Conservation (phyloP, 2,797 vertebrate species). For the Ara ararauna region DNA sequence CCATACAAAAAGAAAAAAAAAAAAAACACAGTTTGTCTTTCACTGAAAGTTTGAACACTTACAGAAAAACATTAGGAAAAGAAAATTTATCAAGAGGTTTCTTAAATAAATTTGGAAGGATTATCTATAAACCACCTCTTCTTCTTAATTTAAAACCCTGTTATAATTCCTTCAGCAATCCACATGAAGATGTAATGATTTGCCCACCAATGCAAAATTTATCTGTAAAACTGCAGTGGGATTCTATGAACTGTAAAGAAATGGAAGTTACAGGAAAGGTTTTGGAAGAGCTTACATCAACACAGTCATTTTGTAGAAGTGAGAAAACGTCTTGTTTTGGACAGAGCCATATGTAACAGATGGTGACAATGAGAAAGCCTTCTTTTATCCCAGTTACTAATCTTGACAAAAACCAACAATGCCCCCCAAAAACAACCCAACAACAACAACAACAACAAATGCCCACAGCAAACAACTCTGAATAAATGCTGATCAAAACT, state of each 20-base stretch:
- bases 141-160: neutral
- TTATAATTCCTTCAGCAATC: neutral
- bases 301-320: neutral
- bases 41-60: neutral
- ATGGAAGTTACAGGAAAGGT: neutral
- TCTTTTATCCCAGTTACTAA: neutral
- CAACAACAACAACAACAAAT: neutral
- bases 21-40: neutral
- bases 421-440: neutral
- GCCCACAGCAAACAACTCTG: neutral
- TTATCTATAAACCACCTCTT: neutral
- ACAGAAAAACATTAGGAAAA: neutral
- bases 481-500: neutral
- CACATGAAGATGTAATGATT: neutral
- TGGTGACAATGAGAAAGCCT: neutral
- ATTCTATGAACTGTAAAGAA: neutral
- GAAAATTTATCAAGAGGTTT: neutral
- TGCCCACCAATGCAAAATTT: neutral
- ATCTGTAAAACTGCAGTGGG: neutral
- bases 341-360: neutral
- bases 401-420: neutral
- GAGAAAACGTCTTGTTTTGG: neutral
- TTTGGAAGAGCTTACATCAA: neutral
- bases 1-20: neutral
- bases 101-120: neutral